phyloP scores from a whole-genome alignment of 2,797 vertebrate species.

The Acridotheres tristis region DNA sequence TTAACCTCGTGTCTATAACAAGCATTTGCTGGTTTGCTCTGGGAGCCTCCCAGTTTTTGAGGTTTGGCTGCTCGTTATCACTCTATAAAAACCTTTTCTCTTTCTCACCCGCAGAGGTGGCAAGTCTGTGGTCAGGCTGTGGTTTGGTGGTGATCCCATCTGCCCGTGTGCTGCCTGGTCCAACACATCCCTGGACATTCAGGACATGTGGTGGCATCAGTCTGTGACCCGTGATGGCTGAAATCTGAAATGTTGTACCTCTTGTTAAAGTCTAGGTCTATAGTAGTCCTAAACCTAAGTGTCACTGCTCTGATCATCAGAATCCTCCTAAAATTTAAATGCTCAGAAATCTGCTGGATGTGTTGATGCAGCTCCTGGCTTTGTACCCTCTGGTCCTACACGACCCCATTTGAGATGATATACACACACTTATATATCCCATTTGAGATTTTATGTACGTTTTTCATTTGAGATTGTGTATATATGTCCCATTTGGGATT shows the following conservation, averaged over 20 bases:
- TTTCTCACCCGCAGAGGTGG: neutral
- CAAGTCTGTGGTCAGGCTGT: neutral
- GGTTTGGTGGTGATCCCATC: neutral
- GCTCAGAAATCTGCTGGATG: neutral
- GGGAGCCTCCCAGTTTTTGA: neutral
- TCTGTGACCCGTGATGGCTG: fast-evolving
- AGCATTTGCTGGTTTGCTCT: neutral
- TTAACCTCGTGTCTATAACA: neutral
- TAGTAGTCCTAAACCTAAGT: neutral
- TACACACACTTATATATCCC: too few species aligned
- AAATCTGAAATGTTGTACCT: neutral
- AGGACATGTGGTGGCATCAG: fast-evolving
- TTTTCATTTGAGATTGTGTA: neutral
- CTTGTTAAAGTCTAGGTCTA: neutral
- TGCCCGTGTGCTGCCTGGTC: neutral
- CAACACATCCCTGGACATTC: fast-evolving
- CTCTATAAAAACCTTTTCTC: neutral
- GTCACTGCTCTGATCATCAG: neutral
- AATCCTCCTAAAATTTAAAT: neutral
- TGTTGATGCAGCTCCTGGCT: neutral
- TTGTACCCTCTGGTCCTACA: neutral
- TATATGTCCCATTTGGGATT: neutral
- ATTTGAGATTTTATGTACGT: neutral
- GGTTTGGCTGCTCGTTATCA: slow-evolving; percentile 37
- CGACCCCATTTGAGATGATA: neutral